phyloP scores from a whole-genome alignment of 2,113 vertebrate genomes.

The Cariama cristata region DNA sequence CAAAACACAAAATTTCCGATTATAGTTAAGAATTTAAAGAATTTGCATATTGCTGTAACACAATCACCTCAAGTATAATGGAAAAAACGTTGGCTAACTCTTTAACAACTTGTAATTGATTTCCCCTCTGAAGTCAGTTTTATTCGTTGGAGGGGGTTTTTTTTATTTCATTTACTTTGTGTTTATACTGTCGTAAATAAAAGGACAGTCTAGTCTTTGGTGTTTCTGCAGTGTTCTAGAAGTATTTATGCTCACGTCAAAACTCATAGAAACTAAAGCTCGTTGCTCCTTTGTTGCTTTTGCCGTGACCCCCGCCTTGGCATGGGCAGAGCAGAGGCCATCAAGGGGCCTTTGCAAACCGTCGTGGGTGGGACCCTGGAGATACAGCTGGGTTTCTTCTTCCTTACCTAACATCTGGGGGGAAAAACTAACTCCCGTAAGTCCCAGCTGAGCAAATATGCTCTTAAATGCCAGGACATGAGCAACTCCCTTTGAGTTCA shows the following conservation, averaged over 20 bases:
- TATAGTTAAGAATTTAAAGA: background rate
- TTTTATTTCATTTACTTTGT: background rate
- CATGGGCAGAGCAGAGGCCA: background rate
- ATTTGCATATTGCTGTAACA: background rate
- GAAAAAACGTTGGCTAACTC: background rate
- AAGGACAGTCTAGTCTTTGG: background rate
- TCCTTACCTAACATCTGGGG: background rate
- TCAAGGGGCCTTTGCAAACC: background rate
- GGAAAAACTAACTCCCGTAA: background rate
- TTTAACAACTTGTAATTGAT: background rate
- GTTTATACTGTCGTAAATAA: background rate
- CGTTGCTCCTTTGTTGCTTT: background rate
- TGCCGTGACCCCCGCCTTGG: background rate
- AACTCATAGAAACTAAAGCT: background rate
- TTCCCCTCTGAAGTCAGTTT: background rate
- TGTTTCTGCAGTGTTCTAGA: background rate
- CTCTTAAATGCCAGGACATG: background rate
- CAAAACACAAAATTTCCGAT: background rate
- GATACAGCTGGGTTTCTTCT: background rate
- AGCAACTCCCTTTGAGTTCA: background rate
- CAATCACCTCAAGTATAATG: background rate
- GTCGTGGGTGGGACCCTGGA: background rate
- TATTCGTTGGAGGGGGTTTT: rapidly evolving
- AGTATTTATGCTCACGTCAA: background rate
- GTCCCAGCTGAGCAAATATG: background rate